These are phyloP conservation scores for Schmidtea mediterranea DNA, from an alignment of 1,140 invertebrate species.

Conservation along the genomic window DNA sequence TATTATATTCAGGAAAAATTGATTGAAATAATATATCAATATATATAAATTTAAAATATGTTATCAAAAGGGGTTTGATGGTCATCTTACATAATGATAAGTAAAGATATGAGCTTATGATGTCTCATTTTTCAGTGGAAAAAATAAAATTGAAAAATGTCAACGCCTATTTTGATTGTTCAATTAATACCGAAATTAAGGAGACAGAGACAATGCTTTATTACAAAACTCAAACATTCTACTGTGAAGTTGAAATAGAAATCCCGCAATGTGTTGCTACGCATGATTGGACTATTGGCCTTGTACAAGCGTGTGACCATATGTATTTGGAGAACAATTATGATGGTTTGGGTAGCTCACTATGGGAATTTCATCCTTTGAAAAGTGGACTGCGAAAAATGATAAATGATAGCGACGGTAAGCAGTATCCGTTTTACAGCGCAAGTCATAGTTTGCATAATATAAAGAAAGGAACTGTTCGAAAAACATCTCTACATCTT, in stretches of 20 bases:
- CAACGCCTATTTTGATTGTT: slow-evolving; percentile 1
- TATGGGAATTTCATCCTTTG: slow-evolving; percentile 6
- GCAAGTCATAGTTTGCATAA: neutral
- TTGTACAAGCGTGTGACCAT: slow-evolving; percentile 1
- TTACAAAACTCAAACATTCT: slow-evolving; percentile 5
- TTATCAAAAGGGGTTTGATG: too few relatives aligned
- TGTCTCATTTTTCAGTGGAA: neutral
- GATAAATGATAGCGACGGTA: slow-evolving; percentile 5
- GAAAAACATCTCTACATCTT: neutral
- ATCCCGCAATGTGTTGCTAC: neutral
- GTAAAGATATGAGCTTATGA: too few relatives aligned
- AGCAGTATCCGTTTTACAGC: slow-evolving; percentile 3
- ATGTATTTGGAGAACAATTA: slow-evolving; percentile 6
- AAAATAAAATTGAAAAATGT: neutral
- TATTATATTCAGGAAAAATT: too few relatives aligned
- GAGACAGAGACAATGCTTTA: slow-evolving; percentile 2
- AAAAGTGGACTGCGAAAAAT: slow-evolving; percentile 1
- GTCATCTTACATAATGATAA: too few relatives aligned
- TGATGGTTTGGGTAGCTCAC: neutral
- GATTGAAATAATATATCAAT: too few relatives aligned
- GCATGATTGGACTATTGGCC: slow-evolving; percentile 4
- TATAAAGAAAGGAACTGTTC: neutral
- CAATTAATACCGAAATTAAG: neutral
- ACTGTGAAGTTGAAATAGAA: slow-evolving; percentile 4
- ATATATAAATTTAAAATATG: too few relatives aligned